phyloP scores from a whole-genome alignment of 1,140 invertebrate genomes.

The Euborellia annulipes region DNA sequence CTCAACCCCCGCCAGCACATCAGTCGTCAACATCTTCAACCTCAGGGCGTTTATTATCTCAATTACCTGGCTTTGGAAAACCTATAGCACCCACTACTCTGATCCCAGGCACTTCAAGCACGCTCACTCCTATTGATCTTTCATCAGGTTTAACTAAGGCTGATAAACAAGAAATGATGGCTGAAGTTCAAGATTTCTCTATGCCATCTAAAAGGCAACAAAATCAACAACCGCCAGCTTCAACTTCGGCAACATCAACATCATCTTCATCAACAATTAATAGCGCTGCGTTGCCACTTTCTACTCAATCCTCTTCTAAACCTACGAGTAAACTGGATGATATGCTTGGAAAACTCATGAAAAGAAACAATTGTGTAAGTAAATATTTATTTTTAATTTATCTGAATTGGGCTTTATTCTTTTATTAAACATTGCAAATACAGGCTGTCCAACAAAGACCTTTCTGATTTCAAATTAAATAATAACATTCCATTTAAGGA shows the following conservation, averaged over 20 bases:
- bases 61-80: conserved; percentile 13
- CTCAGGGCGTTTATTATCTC: not conserved
- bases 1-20: conserved; percentile 57
- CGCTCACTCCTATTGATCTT: conserved; percentile 53
- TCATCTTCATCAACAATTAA: not conserved
- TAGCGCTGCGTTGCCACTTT: conserved; percentile 5
- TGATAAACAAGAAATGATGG: conserved; percentile 40
- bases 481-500: too few species aligned
- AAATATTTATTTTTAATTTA: too few species aligned
- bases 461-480: too few species aligned
- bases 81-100: conserved; percentile 40
- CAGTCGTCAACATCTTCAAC: conserved; percentile 27
- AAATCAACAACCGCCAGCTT: conserved; percentile 14
- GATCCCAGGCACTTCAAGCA: conserved; percentile 43
- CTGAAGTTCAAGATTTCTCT: conserved; percentile 72
- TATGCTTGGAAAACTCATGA: conserved; percentile 68
- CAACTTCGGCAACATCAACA: not conserved
- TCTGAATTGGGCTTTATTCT: too few species aligned
- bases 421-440: too few species aligned
- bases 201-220: conserved; percentile 39
- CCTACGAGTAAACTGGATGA: conserved; percentile 59
- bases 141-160: conserved; percentile 41
- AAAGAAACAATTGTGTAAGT: conserved; percentile 72
- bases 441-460: too few species aligned
- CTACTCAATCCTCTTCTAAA: conserved; percentile 20